Base-by-base conservation (phyloP, 2,888 invertebrate genomes). In the Laothoe populi region DNA sequence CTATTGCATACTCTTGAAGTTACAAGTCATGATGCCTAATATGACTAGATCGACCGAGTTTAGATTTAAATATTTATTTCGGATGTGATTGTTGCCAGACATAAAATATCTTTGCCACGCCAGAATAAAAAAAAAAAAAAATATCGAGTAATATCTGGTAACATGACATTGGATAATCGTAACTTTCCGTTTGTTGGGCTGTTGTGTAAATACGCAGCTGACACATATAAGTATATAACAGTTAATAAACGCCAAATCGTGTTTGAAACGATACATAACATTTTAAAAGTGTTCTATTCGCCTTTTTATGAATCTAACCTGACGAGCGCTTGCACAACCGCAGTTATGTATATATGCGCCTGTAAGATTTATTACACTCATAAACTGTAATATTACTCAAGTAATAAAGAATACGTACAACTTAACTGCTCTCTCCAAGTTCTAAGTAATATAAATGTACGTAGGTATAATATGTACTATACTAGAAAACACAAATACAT, bases 341-440 rank as follows among this genome's bases (percentile, higher is more conserved):
- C 78, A 78, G 70, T 72, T 68, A 35, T 45, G 71, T 82, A 77
- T 82, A 77, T 77, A 81, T 80, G 82, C 83, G 82, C 80, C 77
- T 78, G 68, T 72, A 74, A 83, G 85, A 89, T 89, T 89, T 88
- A 89, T 87, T 81, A 75, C 82, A 66, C 76, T 78, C 82, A 85
- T 90, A 89, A 89, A 89, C 77, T 84, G 83, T 83, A 83, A 87
- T 86, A 89, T 87, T 83, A 82, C 84, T 76, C 77, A 66, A 79
- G 86, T 83, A 84, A 85, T 90, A 90, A 88, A 88, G 83, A 79
- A 82, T 83, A 82, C 82, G 82, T 82, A 78, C 74, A 81, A 82
- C 80, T 82, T 82, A 84, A 83, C 80, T 81, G 77, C 79, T 73
- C 78, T 76, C 79, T 78, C 69, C 69, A 74, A 79, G 80, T 81